A percentile compares a stretch with the other conserved stretches of the same genome.
These are phyloP conservation scores for Pedionomus torquatus DNA, from an alignment of 2,113 vertebrate genomes.

Conservation along the genomic window DNA sequence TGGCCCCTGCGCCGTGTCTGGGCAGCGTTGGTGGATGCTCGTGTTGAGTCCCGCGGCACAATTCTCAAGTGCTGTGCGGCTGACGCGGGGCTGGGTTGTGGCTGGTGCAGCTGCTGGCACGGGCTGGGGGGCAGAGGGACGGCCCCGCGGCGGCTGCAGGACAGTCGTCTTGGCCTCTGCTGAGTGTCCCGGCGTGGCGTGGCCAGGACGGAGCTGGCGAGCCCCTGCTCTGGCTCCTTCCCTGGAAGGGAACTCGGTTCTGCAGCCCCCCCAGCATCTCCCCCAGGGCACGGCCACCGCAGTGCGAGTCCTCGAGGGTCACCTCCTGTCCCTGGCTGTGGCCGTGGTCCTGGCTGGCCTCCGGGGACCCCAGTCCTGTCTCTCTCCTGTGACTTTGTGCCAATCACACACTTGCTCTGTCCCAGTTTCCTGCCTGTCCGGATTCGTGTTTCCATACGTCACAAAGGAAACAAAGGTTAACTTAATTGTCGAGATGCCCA, in stretches of 20 bases:
- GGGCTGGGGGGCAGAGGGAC: background rate
- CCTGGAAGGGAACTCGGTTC: background rate
- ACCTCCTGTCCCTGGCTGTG: background rate
- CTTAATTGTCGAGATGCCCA: background rate
- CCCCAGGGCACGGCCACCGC: background rate
- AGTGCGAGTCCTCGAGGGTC: too few relatives aligned
- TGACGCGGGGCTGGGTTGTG: background rate
- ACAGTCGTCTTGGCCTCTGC: fast-evolving
- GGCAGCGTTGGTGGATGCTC: background rate
- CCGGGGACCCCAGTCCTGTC: background rate
- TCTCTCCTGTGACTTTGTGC: background rate
- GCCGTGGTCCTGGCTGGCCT: background rate
- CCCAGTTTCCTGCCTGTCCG: background rate
- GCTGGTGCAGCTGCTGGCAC: fast-evolving
- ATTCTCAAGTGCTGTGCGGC: background rate
- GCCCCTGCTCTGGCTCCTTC: background rate
- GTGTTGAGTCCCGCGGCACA: background rate
- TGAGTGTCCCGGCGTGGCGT: fast-evolving
- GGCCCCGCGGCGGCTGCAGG: background rate
- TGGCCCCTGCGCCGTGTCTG: background rate
- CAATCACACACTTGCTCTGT: background rate
- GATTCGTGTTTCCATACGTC: background rate
- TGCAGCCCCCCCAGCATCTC: background rate
- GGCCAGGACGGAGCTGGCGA: background rate
- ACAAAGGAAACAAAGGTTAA: background rate